Evolutionary conservation across 2,797 vertebrate species (phyloP), one percentile per base, ranked within the genome.

Genomic region (Sebastes ruberrimus): DNA sequence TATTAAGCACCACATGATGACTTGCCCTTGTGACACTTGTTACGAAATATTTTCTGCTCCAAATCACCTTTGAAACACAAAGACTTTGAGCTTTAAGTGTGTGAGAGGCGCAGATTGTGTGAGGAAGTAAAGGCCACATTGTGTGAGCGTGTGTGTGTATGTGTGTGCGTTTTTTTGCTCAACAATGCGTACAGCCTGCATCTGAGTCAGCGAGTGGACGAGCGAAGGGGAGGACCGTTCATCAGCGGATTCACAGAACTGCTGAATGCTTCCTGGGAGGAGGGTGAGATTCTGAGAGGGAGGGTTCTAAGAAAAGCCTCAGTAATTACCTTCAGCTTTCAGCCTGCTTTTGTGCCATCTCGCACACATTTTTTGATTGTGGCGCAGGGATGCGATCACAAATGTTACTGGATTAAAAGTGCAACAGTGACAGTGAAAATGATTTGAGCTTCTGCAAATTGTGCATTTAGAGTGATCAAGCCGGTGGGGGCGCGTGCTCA

Each of bases 241-340:
- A 95, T 95, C 95, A 94, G 93, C 80, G 72, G 91, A 94, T 96
- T 96, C 95, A 91, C 80, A 93, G 95, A 96, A 96, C 89, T 94
- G 86, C 92, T 89, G 92, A 94, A 90, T 87, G 90, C 94, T 96
- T 96, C 95, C 94, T 90, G 94, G 95, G 95, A 96, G 93, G 94
- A 95, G 93, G 89, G 90, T 69, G 90, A 88, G 91, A 87, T 95
- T 94, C 93, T 82, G 91, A 92, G 95, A 96, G 94, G 93, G 89
- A 93, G 93, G 92, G 87, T 96, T 96, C 96, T 94, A 89, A 96
- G 96, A 96, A 96, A 96, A 95, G 95, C 95, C 91, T 90, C 71
- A 55, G 93, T 96, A 96, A 96, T 96, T 96, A 96, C 95, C 95
- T 95, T 95, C 95, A 95, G 95, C 94, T 95, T 94, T 94, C 88